These are phyloP conservation scores for Melanotaenia boesemani DNA, from an alignment of 2,797 vertebrate species.

Conservation along the genomic window DNA sequence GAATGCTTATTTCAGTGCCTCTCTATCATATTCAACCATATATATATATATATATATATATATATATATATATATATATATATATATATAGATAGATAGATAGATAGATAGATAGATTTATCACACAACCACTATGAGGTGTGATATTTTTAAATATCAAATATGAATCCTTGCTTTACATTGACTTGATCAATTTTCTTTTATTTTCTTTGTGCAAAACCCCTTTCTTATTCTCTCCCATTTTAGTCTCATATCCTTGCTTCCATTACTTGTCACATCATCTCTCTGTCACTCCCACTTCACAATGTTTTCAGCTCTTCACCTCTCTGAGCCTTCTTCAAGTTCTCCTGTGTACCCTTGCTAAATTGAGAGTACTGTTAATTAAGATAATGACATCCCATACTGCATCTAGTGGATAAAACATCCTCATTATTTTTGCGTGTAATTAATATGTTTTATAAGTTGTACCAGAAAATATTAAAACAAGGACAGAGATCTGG, in stretches of 20 bases:
- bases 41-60: too few species aligned
- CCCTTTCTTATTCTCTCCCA: not conserved
- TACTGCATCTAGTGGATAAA: constrained; percentile 37
- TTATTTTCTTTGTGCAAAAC: not conserved
- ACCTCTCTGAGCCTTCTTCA: constrained; percentile 20
- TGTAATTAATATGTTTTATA: constrained; percentile 31
- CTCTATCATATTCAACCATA: too few species aligned
- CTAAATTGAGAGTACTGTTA: constrained; percentile 45
- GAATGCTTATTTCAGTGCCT: too few species aligned
- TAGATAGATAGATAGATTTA: not conserved
- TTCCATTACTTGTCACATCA: constrained; percentile 11
- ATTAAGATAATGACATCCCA: constrained; percentile 60
- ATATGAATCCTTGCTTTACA: not conserved
- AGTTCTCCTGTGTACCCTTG: constrained; percentile 25
- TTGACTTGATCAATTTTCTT: too few species aligned
- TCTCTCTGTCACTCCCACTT: constrained; percentile 5
- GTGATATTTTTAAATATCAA: too few species aligned
- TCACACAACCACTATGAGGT: too few species aligned
- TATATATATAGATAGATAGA: too few species aligned
- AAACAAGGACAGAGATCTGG: constrained; percentile 1
- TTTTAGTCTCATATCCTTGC: not conserved
- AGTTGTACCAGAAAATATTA: constrained; percentile 25
- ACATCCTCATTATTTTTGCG: constrained; percentile 43
- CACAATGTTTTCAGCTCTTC: constrained; percentile 24
- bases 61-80: too few species aligned